Conservation (phyloP, 2,797 vertebrate genomes). For the Alcedo quadribrachys region DNA sequence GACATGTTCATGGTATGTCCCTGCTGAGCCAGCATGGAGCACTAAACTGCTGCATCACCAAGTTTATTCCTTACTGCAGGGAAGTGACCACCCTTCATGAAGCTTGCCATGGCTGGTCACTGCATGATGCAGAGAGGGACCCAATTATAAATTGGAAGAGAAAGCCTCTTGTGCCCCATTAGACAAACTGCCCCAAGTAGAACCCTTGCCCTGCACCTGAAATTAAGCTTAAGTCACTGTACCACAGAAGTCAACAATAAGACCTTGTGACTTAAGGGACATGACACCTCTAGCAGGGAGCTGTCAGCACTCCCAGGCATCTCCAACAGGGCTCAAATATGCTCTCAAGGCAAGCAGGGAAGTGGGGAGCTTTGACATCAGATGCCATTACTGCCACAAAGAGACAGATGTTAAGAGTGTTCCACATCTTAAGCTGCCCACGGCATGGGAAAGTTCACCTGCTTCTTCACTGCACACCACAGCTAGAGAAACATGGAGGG, state of each 20-base stretch:
- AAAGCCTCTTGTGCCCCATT: background rate
- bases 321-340: background rate
- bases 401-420: background rate
- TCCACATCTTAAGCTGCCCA: background rate
- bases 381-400: accelerated
- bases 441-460: background rate
- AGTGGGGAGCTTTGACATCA: background rate
- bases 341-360: background rate
- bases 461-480: background rate
- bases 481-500: background rate
- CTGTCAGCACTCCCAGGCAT: background rate
- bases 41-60: background rate
- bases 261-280: background rate
- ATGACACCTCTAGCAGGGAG: background rate
- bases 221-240: background rate
- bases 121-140: background rate
- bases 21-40: no score
- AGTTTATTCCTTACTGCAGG: background rate
- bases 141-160: background rate
- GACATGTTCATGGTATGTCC: no score
- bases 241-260: background rate
- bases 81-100: background rate
- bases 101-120: background rate
- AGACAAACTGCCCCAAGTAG: background rate
- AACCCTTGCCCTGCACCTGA: background rate